Evolutionary conservation across 1,140 invertebrate species (phyloP), one percentile per base, ranked within the genome.

Genomic region (Gyrodactylus bullatarudis): DNA sequence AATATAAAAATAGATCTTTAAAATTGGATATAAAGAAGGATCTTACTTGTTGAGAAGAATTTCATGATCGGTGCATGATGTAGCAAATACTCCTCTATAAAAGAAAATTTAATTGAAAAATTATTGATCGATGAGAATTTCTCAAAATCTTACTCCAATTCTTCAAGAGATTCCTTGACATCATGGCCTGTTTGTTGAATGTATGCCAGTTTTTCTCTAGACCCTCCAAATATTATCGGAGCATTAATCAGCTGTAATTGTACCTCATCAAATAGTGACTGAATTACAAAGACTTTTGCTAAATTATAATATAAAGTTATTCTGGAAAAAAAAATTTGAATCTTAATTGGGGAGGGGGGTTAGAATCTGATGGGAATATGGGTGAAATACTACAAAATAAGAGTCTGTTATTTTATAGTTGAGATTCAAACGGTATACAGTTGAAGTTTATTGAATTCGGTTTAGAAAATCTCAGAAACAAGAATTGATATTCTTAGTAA

Each of bases 51-150:
- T 71, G 22, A 24, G 20, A 2, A 71, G n/a, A 1, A 71, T 71
- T 26, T 71, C 70, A 71, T 71, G 70, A 71, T 71, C 70, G 16
- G 24, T 24, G 24, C 70, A 71, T 20, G 70, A 71, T 23, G 21
- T 21, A 25, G 70, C 70, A 23, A 71, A 71, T n/a, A 71, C 70
- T 1, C 70, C 70, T 25, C 70, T 71, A 16, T 20, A 71, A 25
- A 24, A 23, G 24, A 71, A 23, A 2, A 23, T 1, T 23, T 1
- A 24, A 71, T 71, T 25, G 22, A 23, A 1, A 20, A n/a, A n/a
- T 21, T 23, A 8, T 21, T 21, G 22, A 23, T 25, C 20, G 1
- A 23, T 1, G 24, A 1, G 16, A 71, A 24, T 23, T 23, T 23
- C 21, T 8, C 26, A 25, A 71, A 23, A 23, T 25, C 24, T 25